Conservation (phyloP, 2,113 vertebrate genomes). For the Willisornis vidua region DNA sequence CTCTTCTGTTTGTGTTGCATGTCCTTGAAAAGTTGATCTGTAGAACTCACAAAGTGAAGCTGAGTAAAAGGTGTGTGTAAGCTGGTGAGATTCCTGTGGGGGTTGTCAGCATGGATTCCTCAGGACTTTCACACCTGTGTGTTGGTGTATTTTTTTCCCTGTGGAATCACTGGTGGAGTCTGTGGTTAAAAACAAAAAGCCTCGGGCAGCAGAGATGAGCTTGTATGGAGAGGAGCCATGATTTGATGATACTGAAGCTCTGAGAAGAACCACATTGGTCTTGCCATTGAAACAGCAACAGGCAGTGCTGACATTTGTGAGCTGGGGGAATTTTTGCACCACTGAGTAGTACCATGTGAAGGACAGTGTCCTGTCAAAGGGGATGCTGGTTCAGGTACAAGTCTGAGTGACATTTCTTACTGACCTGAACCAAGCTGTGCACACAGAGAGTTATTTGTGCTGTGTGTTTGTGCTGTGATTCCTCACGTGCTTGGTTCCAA, state of each 20-base stretch:
- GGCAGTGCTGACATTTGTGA: not conserved
- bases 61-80: not conserved
- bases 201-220: not conserved
- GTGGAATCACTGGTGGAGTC: not conserved
- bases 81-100: not conserved
- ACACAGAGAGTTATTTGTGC: not conserved
- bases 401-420: not conserved
- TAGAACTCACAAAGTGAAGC: not conserved
- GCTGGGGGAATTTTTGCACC: not conserved
- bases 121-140: not conserved
- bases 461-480: not conserved
- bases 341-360: rapidly evolving
- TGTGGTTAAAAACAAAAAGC: not conserved
- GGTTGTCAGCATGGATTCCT: not conserved
- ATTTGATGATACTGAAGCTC: not conserved
- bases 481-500: not conserved
- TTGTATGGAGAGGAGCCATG: not conserved
- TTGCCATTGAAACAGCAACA: not conserved
- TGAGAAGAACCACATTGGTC: not conserved
- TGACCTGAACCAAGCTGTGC: not conserved
- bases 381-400: not conserved
- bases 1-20: not conserved
- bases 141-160: not conserved
- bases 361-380: too few species aligned
- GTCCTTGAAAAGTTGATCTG: not conserved